Conservation (phyloP, 2,888 invertebrate species). For the Polia nebulosa region DNA sequence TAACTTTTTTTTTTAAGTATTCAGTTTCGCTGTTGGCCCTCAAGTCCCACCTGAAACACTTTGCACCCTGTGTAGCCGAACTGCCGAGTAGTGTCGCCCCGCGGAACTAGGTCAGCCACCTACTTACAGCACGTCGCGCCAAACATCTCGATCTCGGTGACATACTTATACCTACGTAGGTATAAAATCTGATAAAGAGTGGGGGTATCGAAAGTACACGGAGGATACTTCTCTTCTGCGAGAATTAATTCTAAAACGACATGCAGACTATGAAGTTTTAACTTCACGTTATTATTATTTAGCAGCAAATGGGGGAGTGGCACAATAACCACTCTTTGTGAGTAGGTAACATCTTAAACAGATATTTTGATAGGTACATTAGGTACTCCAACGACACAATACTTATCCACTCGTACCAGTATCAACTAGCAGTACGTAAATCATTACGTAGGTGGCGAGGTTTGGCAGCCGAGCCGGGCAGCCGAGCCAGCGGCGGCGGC, state of each 20-base stretch:
- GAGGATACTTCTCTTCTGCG: too few relatives aligned
- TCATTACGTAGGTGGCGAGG: background rate
- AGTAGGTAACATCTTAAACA: background rate
- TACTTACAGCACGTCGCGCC: background rate
- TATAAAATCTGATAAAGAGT: too few relatives aligned
- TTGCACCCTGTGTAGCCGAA: background rate
- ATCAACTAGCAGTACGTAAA: background rate
- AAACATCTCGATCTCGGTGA: background rate
- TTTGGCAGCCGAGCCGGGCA: slow-evolving; percentile 19
- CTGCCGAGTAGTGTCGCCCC: background rate
- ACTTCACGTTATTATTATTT: background rate
- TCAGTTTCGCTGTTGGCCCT: background rate
- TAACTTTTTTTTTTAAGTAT: background rate
- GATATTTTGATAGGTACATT: background rate
- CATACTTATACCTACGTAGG: too few relatives aligned
- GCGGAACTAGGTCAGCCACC: slow-evolving; percentile 1
- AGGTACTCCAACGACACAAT: background rate
- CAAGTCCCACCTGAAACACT: background rate
- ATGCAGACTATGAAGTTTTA: background rate
- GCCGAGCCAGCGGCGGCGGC: slow-evolving; percentile 7
- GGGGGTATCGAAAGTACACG: too few relatives aligned
- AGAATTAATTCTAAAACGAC: background rate
- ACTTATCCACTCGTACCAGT: background rate
- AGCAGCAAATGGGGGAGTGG: background rate
- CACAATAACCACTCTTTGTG: background rate